These are phyloP conservation scores for Pinctada fucata DNA, from an alignment of 2,888 invertebrate genomes.

Conservation along the genomic window DNA sequence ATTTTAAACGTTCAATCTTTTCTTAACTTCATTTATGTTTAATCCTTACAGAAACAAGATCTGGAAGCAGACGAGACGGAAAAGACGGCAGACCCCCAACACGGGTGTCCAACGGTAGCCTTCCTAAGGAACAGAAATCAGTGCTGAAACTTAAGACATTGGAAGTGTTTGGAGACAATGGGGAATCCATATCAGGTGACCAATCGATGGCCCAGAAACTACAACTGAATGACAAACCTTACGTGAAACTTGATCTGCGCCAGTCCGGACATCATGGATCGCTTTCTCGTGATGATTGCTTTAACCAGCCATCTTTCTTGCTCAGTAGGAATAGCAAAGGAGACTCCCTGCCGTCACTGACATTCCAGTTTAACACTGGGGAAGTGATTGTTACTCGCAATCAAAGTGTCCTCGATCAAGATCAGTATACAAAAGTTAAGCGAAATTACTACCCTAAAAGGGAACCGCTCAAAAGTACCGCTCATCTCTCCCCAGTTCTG, in stretches of 20 bases:
- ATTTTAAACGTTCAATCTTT: no score
- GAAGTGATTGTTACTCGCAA: conserved; percentile 28
- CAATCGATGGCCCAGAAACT: background rate
- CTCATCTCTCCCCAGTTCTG: background rate
- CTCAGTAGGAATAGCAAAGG: background rate
- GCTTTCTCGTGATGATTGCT: background rate
- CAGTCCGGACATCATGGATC: background rate
- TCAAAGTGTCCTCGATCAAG: background rate
- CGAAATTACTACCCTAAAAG: conserved; percentile 18
- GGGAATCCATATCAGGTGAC: background rate
- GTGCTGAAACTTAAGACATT: conserved; percentile 28
- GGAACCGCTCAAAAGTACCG: conserved; percentile 7
- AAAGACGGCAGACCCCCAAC: conserved; percentile 12
- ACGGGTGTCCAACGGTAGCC: background rate
- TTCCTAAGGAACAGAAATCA: conserved; percentile 12
- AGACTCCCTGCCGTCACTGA: conserved; percentile 15
- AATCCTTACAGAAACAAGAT: background rate
- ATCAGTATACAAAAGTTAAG: background rate
- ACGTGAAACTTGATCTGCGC: conserved; percentile 21
- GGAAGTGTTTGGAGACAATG: conserved; percentile 30
- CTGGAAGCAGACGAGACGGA: conserved; percentile 9
- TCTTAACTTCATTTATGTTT: no score
- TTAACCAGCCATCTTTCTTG: background rate
- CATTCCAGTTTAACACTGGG: conserved; percentile 29
- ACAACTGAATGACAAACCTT: conserved; percentile 14